Conservation (phyloP, 2,113 vertebrate species). For the Bos taurus region DNA sequence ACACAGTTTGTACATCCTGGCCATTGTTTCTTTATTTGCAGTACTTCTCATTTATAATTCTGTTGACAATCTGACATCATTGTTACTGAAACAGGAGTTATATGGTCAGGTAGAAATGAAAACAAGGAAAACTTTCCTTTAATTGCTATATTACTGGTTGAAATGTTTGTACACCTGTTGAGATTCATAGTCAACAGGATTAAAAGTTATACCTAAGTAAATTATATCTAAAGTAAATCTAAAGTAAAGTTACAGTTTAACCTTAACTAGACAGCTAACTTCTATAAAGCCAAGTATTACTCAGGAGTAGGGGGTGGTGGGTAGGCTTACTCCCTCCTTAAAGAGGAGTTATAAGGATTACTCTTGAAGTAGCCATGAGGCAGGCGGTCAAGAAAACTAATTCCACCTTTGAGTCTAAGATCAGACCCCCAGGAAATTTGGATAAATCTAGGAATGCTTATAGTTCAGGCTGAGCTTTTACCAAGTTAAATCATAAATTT, state of each 20-base stretch:
- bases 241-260: constrained; percentile 56
- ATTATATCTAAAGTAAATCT: constrained; percentile 28
- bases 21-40: not conserved
- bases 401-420: not conserved
- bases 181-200: not conserved
- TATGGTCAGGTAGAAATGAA: not conserved
- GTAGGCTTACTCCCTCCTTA: not conserved
- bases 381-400: not conserved
- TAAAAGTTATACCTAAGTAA: constrained; percentile 10
- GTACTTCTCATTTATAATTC: not conserved
- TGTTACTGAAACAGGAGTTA: constrained; percentile 23
- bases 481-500: not conserved
- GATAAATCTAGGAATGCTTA: not conserved
- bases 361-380: not conserved
- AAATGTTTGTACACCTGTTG: constrained; percentile 59
- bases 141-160: not conserved
- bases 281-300: constrained; percentile 30
- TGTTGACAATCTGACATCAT: constrained; percentile 17
- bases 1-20: not conserved
- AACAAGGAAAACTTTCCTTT: not conserved
- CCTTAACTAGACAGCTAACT: not conserved
- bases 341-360: not conserved
- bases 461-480: not conserved
- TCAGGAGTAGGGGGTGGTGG: not conserved
- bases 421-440: not conserved